Evolutionary conservation across 2,113 vertebrate genomes (phyloP), one percentile per base, ranked within the genome.

Genomic region (Taurulus bubalis): DNA sequence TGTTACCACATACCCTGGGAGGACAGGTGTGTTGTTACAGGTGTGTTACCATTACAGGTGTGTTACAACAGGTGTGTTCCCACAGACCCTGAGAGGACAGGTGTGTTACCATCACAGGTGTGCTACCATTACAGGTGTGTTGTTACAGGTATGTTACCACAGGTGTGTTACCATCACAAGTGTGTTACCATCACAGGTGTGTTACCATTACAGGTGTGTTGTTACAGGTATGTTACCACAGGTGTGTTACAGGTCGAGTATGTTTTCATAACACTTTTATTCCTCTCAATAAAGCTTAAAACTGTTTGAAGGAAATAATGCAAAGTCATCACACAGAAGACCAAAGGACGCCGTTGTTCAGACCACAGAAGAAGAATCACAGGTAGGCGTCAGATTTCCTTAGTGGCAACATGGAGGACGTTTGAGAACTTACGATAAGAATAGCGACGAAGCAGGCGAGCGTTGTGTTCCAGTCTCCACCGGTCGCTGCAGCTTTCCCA

Each of bases 361-460:
- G 34, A 34, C 34, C 34, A 34, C 34, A 34, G 34, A 6, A 51
- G 49, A 51, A 51, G 16, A 49, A 49, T 49, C 47, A 6, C 47
- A 49, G 18, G 49, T 51, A n/a, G 20, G 22, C 20, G 18, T 22
- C 8, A 51, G 20, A 51, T 51, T 22, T 22, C 49, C 1, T 22
- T 2, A 51, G 18, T 9, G 49, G 47, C 5, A 49, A 49, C 45
- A 49, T 49, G 18, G 6, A 53, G 22, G 49, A n/a, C 9, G 51
- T 55, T 24, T n/a, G 3, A n/a, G 9, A 38, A 79, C 89, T 89
- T 93, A 99, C 98, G 4, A 99, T 99, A 9, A 99, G 96, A 66
- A 99, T 98, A 88, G 98, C 98, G 1, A 99, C 97, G 12, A 99
- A 99, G 90, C 98, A 99, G 88, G 98, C 98, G 62, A 99, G 84